Evolutionary conservation across 1,140 invertebrate species (phyloP).

Genomic region (Vollenhovia emeryi): DNA sequence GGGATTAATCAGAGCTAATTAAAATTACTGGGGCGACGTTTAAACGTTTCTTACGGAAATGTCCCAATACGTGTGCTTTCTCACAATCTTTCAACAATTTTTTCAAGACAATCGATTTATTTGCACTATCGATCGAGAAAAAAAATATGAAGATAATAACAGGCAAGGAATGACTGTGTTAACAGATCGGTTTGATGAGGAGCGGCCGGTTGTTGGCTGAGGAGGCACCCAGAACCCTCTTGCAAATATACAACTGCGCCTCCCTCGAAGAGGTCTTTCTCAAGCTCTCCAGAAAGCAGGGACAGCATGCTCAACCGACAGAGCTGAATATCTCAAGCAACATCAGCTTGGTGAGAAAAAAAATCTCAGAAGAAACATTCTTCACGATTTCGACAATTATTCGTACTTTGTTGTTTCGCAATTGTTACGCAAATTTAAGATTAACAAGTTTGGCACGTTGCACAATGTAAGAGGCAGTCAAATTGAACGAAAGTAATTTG

Average conservation of each 20-base stretch:
- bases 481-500: neutral
- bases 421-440: neutral
- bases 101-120: neutral
- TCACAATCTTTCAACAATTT: too few relatives aligned
- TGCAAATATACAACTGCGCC: slow-evolving; percentile 93
- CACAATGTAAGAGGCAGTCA: neutral
- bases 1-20: too few relatives aligned
- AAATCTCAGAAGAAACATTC: neutral
- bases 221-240: slow-evolving; percentile 93
- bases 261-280: slow-evolving; percentile 97
- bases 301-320: slow-evolving; percentile 86
- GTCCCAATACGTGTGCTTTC: neutral
- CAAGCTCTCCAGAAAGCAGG: slow-evolving; percentile 91
- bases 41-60: neutral
- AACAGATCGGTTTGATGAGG: slow-evolving; percentile 97
- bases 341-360: slow-evolving; percentile 88
- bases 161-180: neutral
- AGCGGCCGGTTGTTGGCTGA: slow-evolving; percentile 96
- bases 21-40: too few relatives aligned
- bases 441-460: neutral
- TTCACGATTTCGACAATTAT: neutral
- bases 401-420: neutral
- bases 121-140: neutral
- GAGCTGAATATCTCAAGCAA: slow-evolving; percentile 91
- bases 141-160: neutral